phyloP scores from a whole-genome alignment of 2,888 invertebrate species.

The Cerceris rybyensis region DNA sequence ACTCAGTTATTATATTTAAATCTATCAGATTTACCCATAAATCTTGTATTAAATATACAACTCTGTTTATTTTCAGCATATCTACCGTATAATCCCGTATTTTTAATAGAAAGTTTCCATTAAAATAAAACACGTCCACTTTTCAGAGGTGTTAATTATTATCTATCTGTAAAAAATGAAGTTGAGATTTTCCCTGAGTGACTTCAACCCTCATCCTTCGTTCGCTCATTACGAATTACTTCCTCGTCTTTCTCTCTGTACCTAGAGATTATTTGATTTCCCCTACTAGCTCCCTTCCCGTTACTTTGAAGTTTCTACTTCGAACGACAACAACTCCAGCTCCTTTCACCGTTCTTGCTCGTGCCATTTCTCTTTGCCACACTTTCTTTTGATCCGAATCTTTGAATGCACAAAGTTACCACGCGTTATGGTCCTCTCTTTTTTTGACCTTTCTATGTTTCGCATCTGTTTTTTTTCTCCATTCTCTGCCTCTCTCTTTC shows the following conservation, averaged over 20 bases:
- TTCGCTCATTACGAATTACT: background rate
- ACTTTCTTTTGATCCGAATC: conserved; percentile 21
- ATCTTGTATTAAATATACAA: too few species aligned
- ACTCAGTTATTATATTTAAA: too few species aligned
- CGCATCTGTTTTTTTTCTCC: too few species aligned
- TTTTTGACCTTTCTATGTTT: background rate
- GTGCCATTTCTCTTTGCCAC: conserved; percentile 17
- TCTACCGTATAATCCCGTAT: too few species aligned
- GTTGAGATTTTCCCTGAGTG: too few species aligned
- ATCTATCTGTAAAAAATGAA: too few species aligned
- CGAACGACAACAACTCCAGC: conserved; percentile 11
- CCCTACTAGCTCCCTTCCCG: background rate
- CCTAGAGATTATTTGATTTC: conserved; percentile 32
- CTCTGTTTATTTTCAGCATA: too few species aligned
- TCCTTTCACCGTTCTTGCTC: conserved; percentile 6
- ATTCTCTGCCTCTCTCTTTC: too few species aligned
- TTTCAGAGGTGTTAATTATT: too few species aligned
- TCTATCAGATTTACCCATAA: too few species aligned
- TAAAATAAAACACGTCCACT: too few species aligned
- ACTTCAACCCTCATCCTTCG: background rate
- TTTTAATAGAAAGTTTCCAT: too few species aligned
- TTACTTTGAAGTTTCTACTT: conserved; percentile 13
- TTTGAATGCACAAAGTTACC: conserved; percentile 22
- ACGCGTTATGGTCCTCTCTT: conserved; percentile 1
- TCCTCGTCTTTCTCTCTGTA: background rate